A percentile compares a stretch with the other conserved stretches of the same genome.
phyloP scores from a whole-genome alignment of 2,888 invertebrate species.

The Drosophila neotestacea region DNA sequence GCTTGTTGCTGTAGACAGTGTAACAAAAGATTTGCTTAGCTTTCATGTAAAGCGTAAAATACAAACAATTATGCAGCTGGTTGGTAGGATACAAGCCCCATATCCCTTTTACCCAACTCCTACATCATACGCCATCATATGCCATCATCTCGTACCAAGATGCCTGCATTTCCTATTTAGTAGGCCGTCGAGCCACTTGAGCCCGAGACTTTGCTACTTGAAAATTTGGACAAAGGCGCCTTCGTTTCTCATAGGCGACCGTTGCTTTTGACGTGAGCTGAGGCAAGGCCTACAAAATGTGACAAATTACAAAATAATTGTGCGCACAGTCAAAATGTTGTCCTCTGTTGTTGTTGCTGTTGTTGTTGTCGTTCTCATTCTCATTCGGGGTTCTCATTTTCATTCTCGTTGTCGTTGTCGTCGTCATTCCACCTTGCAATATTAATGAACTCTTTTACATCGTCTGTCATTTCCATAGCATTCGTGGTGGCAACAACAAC shows the following conservation, averaged over 20 bases:
- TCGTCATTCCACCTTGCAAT: constrained; percentile 68
- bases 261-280: constrained; percentile 16
- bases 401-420: constrained; percentile 24
- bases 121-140: too few relatives aligned
- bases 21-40: constrained; percentile 81
- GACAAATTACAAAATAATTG: constrained; percentile 80
- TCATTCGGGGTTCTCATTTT: neutral
- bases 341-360: constrained; percentile 29
- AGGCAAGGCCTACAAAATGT: constrained; percentile 69
- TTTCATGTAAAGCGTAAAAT: constrained; percentile 82
- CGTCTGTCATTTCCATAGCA: constrained; percentile 75
- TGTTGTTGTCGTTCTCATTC: constrained; percentile 23
- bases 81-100: constrained; percentile 41
- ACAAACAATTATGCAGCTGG: constrained; percentile 79
- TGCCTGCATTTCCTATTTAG: constrained; percentile 61
- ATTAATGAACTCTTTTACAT: constrained; percentile 80
- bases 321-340: constrained; percentile 73
- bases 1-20: constrained; percentile 70
- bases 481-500: constrained; percentile 55
- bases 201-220: constrained; percentile 75
- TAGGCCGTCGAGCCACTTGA: constrained; percentile 76
- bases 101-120: neutral
- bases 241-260: constrained; percentile 21
- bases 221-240: constrained; percentile 70
- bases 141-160: constrained; percentile 8